Evolutionary conservation across 2,113 vertebrate species (phyloP).

Genomic region (Eurypyga helias): DNA sequence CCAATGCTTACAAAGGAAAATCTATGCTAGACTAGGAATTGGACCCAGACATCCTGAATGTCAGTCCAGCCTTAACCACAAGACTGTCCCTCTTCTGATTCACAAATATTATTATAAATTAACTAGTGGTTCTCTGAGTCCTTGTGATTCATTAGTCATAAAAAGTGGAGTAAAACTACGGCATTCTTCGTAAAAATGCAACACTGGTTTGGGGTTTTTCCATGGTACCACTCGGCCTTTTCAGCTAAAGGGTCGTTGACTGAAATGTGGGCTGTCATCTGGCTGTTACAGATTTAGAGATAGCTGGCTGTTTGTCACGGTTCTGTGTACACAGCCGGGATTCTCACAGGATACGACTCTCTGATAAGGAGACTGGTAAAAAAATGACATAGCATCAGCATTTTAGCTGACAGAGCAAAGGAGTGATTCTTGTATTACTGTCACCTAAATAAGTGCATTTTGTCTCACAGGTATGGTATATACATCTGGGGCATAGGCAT

Average conservation of each 20-base stretch:
- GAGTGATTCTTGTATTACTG: neutral
- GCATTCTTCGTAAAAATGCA: neutral
- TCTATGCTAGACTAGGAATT: conserved; percentile 37
- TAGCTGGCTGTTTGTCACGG: neutral
- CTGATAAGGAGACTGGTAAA: neutral
- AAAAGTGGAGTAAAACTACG: neutral
- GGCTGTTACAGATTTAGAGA: neutral
- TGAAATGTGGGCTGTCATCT: neutral
- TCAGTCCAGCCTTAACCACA: conserved; percentile 42
- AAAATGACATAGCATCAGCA: neutral
- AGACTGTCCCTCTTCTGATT: conserved; percentile 28
- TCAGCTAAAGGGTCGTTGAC: neutral
- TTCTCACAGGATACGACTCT: neutral
- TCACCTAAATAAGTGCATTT: neutral
- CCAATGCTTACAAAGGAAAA: conserved; percentile 53
- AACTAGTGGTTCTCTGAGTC: neutral
- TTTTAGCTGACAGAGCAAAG: neutral
- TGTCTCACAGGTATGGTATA: neutral
- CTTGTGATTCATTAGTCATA: conserved; percentile 14
- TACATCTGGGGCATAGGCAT: neutral
- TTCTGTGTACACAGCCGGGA: neutral
- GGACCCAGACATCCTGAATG: conserved; percentile 57
- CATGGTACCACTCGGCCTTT: neutral
- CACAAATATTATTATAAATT: conserved; percentile 36
- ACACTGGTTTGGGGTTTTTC: neutral